phyloP scores from a whole-genome alignment of 2,113 vertebrate genomes.

The Clarias macrocephalus region DNA sequence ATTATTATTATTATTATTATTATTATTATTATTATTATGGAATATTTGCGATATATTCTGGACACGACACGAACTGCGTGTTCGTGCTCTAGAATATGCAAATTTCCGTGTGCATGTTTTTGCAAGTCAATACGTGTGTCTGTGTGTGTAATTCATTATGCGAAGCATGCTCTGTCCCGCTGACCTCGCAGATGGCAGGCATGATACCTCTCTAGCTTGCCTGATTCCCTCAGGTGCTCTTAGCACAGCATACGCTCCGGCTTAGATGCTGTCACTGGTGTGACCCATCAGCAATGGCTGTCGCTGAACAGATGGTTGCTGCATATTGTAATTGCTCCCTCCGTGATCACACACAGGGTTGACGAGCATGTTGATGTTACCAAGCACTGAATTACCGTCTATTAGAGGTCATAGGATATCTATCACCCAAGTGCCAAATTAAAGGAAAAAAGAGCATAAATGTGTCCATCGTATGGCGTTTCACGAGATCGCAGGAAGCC shows the following conservation, averaged over 20 bases:
- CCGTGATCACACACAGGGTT: neutral
- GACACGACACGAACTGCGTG: neutral
- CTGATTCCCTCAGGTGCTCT: constrained; percentile 33
- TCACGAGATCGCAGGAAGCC: too few relatives aligned
- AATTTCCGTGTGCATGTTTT: neutral
- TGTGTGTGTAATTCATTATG: constrained; percentile 20
- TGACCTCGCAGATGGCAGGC: constrained; percentile 28
- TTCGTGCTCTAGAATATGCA: neutral
- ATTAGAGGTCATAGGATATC: constrained; percentile 16
- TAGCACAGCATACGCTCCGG: constrained; percentile 19
- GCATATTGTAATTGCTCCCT: constrained; percentile 22
- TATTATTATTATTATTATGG: neutral
- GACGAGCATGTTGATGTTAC: constrained; percentile 35
- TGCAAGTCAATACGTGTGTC: neutral
- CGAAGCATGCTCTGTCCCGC: constrained; percentile 9
- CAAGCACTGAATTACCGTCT: constrained; percentile 14
- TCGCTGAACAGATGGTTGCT: constrained; percentile 43
- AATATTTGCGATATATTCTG: neutral
- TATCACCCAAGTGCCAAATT: constrained; percentile 20
- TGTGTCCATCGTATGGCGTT: neutral
- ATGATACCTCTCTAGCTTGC: constrained; percentile 21
- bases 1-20: neutral
- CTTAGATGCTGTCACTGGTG: constrained; percentile 31
- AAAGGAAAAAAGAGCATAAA: neutral
- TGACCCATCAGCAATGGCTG: constrained; percentile 28